Percentiles rank a stretch among this genome's conserved stretches.
Conservation (phyloP, 2,113 vertebrate species). For the Holacanthus passer region DNA sequence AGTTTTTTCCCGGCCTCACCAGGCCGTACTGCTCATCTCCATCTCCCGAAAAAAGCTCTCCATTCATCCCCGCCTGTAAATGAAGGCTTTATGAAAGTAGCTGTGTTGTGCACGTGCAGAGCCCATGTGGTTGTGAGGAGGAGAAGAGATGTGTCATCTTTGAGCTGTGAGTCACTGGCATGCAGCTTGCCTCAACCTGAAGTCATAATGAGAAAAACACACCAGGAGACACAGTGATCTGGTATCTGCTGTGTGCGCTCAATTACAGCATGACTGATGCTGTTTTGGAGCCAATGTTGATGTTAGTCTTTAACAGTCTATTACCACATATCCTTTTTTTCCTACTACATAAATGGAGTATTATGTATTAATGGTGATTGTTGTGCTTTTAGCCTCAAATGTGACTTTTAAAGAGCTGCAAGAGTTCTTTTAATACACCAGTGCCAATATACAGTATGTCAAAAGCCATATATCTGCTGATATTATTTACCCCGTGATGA, state of each 20-base stretch:
- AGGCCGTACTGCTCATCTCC: not conserved
- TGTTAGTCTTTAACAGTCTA: too few relatives aligned
- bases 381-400: not conserved
- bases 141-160: constrained; percentile 61
- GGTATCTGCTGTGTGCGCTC: not conserved
- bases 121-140: constrained; percentile 51
- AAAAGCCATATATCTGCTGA: not conserved
- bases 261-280: not conserved
- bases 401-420: not conserved
- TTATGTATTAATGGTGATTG: not conserved
- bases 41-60: constrained; percentile 31
- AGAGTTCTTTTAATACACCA: not conserved
- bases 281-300: not conserved
- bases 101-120: constrained; percentile 37
- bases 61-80: constrained; percentile 36
- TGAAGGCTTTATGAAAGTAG: constrained; percentile 39
- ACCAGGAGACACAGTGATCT: not conserved
- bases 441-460: not conserved
- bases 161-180: constrained; percentile 55
- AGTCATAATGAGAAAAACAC: constrained; percentile 37
- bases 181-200: constrained; percentile 30
- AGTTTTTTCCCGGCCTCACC: constrained; percentile 6
- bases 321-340: too few relatives aligned
- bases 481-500: not conserved
- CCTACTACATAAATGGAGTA: not conserved